Evolutionary conservation across 2,888 invertebrate genomes (phyloP), one percentile per base, ranked within the genome.

Genomic region (Thecophora atra): DNA sequence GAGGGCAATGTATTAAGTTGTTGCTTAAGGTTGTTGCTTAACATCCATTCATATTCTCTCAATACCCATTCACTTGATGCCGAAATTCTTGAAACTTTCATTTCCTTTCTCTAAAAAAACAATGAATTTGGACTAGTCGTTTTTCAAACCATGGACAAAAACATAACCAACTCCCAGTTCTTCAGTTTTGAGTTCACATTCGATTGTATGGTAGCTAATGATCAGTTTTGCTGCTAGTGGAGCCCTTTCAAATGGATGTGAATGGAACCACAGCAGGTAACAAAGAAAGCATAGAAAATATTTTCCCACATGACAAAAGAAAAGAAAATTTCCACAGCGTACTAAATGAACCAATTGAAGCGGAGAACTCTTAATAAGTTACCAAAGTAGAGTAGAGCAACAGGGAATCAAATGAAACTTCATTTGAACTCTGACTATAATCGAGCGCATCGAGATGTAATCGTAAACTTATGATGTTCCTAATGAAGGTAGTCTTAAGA

Each of bases 321-420:
- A 58, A 58, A 24, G 56, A 15, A 58, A 24, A 11, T 26, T 58
- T 28, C 3, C 28, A 26, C 3, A 58, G 28, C 24, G 58, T 58
- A 58, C 26, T 15, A 26, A 28, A 28, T 28, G 28, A 26, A 58
- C 15, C 15, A 81, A 82, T 79, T 79, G 81, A 80, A 80, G 81
- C 79, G 82, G 81, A 80, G 80, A 82, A 82, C 82, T 79, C 77
- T 76, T 15, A 54, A 67, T 54, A 67, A 58, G 26, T 17, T 11
- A 21, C 21, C 11, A 54, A 58, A 58, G 58, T 58, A 17, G 58
- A 58, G 5, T 24, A 58, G 8, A 54, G 24, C 19, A 21, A 58
- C 13, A 58, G 58, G 26, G 28, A 58, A 24, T 58, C 26, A 26
- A 13, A 2, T 58, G 26, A 47, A 47, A 47, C 47, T 47, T 6